phyloP scores from a whole-genome alignment of 2,113 vertebrate genomes.

The Pachypanchax playfairii region DNA sequence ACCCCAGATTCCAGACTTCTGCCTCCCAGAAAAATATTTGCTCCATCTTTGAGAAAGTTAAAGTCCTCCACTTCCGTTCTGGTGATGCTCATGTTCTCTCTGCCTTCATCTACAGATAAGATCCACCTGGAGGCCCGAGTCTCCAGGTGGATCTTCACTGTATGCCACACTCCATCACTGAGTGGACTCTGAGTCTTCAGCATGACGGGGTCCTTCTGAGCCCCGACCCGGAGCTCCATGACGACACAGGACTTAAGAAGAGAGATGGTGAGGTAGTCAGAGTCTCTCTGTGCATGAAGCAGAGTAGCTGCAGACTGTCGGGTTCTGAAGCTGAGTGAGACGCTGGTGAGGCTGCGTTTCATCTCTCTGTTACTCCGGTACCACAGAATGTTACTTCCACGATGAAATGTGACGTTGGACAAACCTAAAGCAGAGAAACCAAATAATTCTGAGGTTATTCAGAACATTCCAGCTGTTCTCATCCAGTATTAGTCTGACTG shows the following conservation, averaged over 20 bases:
- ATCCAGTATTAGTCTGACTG: no score
- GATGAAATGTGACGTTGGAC: constrained; percentile 81
- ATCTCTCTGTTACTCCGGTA: constrained; percentile 86
- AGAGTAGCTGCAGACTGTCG: constrained; percentile 74
- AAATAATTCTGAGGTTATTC: neutral
- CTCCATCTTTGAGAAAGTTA: constrained; percentile 82
- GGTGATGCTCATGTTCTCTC: constrained; percentile 65
- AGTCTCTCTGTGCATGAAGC: constrained; percentile 80
- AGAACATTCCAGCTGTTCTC: no score
- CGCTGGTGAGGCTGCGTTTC: constrained; percentile 75
- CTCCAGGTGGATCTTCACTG: constrained; percentile 77
- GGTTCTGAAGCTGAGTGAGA: constrained; percentile 86
- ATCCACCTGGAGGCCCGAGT: constrained; percentile 81
- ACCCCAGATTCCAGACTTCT: constrained; percentile 45
- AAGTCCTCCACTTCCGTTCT: constrained; percentile 74
- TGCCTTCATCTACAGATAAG: constrained; percentile 76
- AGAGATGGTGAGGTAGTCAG: constrained; percentile 77
- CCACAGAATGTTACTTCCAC: constrained; percentile 70
- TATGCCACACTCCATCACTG: constrained; percentile 86
- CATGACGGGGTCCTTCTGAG: constrained; percentile 55
- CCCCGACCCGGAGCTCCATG: constrained; percentile 78
- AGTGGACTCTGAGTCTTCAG: constrained; percentile 72
- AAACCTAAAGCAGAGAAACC: constrained; percentile 77
- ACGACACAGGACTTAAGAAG: constrained; percentile 79
- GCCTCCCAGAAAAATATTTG: constrained; percentile 85